phyloP scores from a whole-genome alignment of 2,113 vertebrate species.

The Nanorana parkeri region DNA sequence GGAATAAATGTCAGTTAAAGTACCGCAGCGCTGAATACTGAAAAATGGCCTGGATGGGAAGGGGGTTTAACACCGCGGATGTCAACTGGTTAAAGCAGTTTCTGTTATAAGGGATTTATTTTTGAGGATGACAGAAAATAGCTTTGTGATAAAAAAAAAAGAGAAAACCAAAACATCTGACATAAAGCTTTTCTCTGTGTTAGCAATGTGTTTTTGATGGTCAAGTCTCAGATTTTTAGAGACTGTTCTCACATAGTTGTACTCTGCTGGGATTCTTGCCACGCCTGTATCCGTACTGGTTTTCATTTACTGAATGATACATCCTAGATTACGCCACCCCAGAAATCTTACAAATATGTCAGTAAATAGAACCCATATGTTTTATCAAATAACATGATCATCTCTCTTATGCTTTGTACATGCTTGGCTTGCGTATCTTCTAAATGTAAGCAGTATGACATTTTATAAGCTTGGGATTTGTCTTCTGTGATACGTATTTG shows the following conservation, averaged over 20 bases:
- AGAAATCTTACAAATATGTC: background rate
- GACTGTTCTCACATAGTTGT: background rate
- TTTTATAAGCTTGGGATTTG: background rate
- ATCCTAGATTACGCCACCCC: background rate
- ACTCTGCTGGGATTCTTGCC: background rate
- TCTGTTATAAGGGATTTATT: too few relatives aligned
- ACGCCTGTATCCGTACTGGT: background rate
- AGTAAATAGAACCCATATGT: background rate
- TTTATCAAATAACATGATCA: background rate
- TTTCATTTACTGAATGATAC: background rate
- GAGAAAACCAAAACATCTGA: too few relatives aligned
- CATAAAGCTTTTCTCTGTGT: background rate
- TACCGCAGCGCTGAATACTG: too few relatives aligned
- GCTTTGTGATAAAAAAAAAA: too few relatives aligned
- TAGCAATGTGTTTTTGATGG: background rate
- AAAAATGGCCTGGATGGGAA: too few relatives aligned
- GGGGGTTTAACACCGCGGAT: too few relatives aligned
- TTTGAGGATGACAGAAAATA: too few relatives aligned
- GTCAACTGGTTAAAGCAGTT: too few relatives aligned
- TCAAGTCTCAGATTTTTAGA: background rate
- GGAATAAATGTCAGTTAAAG: too few relatives aligned
- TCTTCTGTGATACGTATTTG: background rate
- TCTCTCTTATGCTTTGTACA: background rate
- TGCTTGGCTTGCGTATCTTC: background rate
- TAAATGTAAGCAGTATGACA: background rate